These are phyloP conservation scores for Platycnemis pennipes DNA, from an alignment of 2,888 invertebrate genomes.

Conservation along the genomic window DNA sequence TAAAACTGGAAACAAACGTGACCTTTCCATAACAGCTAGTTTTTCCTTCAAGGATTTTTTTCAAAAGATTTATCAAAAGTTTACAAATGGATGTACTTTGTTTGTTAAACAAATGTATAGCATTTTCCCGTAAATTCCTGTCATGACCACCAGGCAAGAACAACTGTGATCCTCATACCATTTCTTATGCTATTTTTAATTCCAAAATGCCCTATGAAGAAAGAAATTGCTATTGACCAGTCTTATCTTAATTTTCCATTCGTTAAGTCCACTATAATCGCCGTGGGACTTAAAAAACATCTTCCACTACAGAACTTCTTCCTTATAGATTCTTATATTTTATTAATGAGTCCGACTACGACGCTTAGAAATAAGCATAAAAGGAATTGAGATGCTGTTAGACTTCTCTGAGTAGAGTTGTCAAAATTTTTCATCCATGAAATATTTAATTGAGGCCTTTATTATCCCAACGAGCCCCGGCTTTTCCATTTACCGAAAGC, in stretches of 20 bases:
- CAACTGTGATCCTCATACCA: not conserved
- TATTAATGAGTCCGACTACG: not conserved
- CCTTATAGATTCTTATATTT: not conserved
- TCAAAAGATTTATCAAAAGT: not conserved
- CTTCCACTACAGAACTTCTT: not conserved
- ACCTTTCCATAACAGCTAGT: not conserved
- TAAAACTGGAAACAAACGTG: not conserved
- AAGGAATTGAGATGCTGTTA: not conserved
- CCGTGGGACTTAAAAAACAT: not conserved
- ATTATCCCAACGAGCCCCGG: not conserved
- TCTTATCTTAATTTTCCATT: not conserved
- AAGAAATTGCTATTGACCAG: not conserved
- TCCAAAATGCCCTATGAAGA: not conserved
- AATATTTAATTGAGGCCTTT: constrained; percentile 46
- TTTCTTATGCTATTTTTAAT: not conserved
- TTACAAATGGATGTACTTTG: not conserved
- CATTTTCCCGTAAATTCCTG: not conserved
- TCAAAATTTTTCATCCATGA: constrained; percentile 52
- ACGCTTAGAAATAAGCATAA: not conserved
- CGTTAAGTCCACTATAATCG: not conserved
- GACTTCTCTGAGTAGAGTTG: not conserved
- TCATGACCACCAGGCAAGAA: constrained; percentile 25
- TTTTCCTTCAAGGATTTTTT: not conserved
- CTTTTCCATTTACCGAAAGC: not conserved
- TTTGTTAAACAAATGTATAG: constrained; percentile 2